A percentile compares a stretch with the other conserved stretches of the same genome.
phyloP scores from a whole-genome alignment of 2,888 invertebrate genomes.

The Zeuzera pyrina region DNA sequence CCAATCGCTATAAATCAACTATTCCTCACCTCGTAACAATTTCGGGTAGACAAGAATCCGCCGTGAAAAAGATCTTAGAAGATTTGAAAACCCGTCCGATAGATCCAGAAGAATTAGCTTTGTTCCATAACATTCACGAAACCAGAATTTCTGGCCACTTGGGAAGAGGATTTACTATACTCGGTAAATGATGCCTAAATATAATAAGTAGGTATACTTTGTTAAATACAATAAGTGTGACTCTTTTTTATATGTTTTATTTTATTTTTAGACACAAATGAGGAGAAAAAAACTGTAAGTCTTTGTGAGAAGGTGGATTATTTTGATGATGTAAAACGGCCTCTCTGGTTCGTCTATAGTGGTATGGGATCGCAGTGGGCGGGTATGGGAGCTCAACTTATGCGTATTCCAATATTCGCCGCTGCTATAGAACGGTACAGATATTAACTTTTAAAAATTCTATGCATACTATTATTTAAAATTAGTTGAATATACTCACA shows the following conservation, averaged over 20 bases:
- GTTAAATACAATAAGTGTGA: no score
- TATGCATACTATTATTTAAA: no score
- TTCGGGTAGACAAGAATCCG: slow-evolving; percentile 69
- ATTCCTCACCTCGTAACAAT: slow-evolving; percentile 65
- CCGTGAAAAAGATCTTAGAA: slow-evolving; percentile 33
- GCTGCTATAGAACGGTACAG: slow-evolving; percentile 58
- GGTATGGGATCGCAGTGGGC: slow-evolving; percentile 83
- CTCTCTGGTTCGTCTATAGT: slow-evolving; percentile 80
- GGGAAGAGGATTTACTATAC: slow-evolving; percentile 75
- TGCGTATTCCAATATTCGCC: slow-evolving; percentile 75
- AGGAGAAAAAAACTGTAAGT: slow-evolving; percentile 28
- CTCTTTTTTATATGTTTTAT: slow-evolving; percentile 1
- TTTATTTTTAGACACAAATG: slow-evolving; percentile 26
- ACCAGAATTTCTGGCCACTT: slow-evolving; percentile 65
- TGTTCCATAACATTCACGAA: slow-evolving; percentile 57
- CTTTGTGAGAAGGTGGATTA: slow-evolving; percentile 31
- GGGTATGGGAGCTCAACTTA: slow-evolving; percentile 77
- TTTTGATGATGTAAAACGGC: slow-evolving; percentile 41
- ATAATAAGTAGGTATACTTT: background rate
- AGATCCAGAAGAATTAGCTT: slow-evolving; percentile 57
- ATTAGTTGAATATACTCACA: no score
- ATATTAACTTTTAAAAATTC: background rate
- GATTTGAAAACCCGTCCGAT: slow-evolving; percentile 26
- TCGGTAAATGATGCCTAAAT: slow-evolving; percentile 26
- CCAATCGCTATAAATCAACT: slow-evolving; percentile 22